phyloP scores from a whole-genome alignment of 1,140 invertebrate genomes.

The Drosophila navojoa region DNA sequence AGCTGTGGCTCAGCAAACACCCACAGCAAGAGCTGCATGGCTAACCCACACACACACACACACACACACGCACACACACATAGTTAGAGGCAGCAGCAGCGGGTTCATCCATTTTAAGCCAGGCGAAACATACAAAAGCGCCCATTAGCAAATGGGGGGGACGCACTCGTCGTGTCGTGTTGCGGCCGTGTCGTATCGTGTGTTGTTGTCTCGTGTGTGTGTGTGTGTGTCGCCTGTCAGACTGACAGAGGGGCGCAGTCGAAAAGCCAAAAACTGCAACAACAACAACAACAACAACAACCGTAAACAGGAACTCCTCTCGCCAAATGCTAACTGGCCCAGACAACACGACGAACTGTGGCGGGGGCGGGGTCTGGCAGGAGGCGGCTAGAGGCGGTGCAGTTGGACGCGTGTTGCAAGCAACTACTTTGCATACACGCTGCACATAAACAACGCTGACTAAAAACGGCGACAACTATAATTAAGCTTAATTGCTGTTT shows the following conservation, averaged over 20 bases:
- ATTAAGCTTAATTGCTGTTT: conserved; percentile 83
- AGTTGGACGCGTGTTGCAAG: conserved; percentile 43
- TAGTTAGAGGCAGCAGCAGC: conserved; percentile 39
- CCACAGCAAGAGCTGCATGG: conserved; percentile 42
- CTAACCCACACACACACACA: conserved; percentile 64
- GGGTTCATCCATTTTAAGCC: conserved; percentile 76
- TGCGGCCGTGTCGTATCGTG: conserved; percentile 58
- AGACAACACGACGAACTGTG: conserved; percentile 19
- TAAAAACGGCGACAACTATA: conserved; percentile 82
- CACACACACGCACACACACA: conserved; percentile 24
- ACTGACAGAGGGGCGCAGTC: conserved; percentile 50
- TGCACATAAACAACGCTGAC: conserved; percentile 68
- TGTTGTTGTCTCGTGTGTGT: conserved; percentile 29
- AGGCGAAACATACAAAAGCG: conserved; percentile 68
- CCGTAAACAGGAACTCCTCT: conserved; percentile 68
- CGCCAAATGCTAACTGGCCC: conserved; percentile 66
- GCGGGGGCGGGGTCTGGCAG: background rate
- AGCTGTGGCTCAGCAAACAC: conserved; percentile 54
- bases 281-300: conserved; percentile 16
- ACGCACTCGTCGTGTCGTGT: conserved; percentile 71
- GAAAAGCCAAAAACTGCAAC: conserved; percentile 40
- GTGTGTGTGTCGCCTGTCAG: conserved; percentile 44
- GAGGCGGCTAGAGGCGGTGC: background rate
- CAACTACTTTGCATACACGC: conserved; percentile 77
- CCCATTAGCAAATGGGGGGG: conserved; percentile 70